These are phyloP conservation scores for Ispidina picta DNA, from an alignment of 2,797 vertebrate species.

Conservation along the genomic window DNA sequence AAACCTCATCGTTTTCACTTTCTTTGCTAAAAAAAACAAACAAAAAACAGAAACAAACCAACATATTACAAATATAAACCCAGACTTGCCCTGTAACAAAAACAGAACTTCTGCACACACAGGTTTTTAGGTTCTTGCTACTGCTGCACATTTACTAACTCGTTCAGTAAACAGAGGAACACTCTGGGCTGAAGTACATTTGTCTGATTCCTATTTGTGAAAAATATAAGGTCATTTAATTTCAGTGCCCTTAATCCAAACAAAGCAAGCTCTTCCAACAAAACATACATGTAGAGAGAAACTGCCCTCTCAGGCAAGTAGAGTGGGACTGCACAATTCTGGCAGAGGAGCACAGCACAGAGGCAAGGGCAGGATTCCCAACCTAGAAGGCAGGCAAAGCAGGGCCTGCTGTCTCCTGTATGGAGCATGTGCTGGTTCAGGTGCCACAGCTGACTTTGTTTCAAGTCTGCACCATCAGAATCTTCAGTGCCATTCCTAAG, in stretches of 20 bases:
- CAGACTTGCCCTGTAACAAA: neutral
- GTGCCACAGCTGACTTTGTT: neutral
- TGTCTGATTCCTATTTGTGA: neutral
- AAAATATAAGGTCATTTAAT: neutral
- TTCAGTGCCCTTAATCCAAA: neutral
- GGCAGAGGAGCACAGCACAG: neutral
- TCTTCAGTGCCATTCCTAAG: neutral
- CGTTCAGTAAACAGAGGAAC: neutral
- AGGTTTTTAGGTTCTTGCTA: neutral
- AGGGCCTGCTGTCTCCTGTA: neutral
- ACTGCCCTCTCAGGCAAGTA: neutral
- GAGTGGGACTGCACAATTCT: neutral
- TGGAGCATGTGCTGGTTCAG: neutral
- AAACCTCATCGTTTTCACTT: slow-evolving; percentile 65
- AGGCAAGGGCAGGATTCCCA: neutral
- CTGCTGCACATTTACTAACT: neutral
- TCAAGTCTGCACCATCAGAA: neutral
- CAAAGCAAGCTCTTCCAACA: neutral
- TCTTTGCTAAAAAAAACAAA: slow-evolving; percentile 77
- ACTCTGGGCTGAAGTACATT: neutral
- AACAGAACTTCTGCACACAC: neutral
- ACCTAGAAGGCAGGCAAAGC: neutral
- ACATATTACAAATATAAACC: slow-evolving; percentile 49
- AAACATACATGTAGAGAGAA: neutral
- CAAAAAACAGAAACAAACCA: slow-evolving; percentile 24